Conservation (phyloP, 2,113 vertebrate genomes). For the Heloderma charlesbogerti region DNA sequence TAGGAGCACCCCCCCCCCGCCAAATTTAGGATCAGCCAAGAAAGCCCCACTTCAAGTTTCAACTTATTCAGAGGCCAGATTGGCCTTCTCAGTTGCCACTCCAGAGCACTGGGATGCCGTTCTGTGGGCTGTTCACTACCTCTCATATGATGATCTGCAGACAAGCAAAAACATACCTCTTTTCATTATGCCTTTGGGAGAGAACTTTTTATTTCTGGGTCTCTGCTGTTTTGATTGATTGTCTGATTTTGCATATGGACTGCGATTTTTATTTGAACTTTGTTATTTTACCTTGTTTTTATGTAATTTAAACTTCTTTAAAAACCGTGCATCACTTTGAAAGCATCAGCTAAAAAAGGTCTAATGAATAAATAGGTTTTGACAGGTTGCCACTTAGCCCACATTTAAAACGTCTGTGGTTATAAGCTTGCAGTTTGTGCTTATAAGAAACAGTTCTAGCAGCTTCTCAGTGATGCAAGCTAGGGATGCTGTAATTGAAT, state of each 20-base stretch:
- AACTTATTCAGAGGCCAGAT: not conserved
- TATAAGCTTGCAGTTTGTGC: not conserved
- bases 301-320: not conserved
- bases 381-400: not conserved
- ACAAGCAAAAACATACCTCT: not conserved
- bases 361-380: not conserved
- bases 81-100: not conserved
- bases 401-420: not conserved
- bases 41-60: not conserved
- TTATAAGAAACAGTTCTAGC: not conserved
- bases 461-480: not conserved
- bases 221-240: not conserved
- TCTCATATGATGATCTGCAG: not conserved
- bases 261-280: not conserved
- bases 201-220: not conserved
- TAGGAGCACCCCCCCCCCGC: not conserved
- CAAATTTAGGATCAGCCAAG: not conserved
- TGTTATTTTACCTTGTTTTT: not conserved
- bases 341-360: not conserved
- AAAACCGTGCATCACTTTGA: not conserved
- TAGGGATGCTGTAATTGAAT: not conserved
- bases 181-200: not conserved
- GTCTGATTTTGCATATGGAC: not conserved
- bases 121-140: not conserved
- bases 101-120: not conserved